Conservation (phyloP, 2,888 invertebrate species). For the Harpalus rufipes region DNA sequence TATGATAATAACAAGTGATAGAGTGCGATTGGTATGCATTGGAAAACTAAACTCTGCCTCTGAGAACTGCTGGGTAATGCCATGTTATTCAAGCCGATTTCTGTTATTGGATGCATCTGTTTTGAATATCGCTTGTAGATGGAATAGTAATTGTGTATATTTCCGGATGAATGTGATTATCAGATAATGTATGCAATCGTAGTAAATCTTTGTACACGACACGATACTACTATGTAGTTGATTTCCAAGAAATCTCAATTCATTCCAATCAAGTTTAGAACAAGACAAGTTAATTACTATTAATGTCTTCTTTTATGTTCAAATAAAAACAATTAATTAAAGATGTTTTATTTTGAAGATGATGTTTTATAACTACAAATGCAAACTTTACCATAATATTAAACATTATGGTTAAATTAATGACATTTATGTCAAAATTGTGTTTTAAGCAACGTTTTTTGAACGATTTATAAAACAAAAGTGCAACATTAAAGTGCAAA, state of each 20-base stretch:
- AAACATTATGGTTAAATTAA: too few relatives aligned
- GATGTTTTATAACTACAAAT: too few relatives aligned
- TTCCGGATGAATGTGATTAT: constrained; percentile 21
- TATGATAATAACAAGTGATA: constrained; percentile 25
- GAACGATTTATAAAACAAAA: too few relatives aligned
- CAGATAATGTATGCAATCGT: constrained; percentile 13
- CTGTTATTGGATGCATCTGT: constrained; percentile 31
- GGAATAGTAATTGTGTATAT: constrained; percentile 33
- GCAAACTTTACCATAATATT: too few relatives aligned
- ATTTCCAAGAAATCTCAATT: constrained; percentile 3
- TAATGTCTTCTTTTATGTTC: not conserved
- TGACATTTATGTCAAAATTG: too few relatives aligned
- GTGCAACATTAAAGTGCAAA: too few relatives aligned
- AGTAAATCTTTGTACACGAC: not conserved
- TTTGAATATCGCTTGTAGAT: constrained; percentile 30
- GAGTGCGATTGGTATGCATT: constrained; percentile 30
- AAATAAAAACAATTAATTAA: not conserved
- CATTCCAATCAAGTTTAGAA: not conserved
- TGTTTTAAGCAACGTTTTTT: too few relatives aligned
- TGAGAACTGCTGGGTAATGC: constrained; percentile 16
- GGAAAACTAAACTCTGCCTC: constrained; percentile 9
- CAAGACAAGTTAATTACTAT: not conserved
- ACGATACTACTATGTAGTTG: not conserved
- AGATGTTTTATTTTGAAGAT: not conserved
- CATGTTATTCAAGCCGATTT: not conserved